Evolutionary conservation across 2,888 invertebrate genomes (phyloP).

Genomic region (Cephus sareptanus): DNA sequence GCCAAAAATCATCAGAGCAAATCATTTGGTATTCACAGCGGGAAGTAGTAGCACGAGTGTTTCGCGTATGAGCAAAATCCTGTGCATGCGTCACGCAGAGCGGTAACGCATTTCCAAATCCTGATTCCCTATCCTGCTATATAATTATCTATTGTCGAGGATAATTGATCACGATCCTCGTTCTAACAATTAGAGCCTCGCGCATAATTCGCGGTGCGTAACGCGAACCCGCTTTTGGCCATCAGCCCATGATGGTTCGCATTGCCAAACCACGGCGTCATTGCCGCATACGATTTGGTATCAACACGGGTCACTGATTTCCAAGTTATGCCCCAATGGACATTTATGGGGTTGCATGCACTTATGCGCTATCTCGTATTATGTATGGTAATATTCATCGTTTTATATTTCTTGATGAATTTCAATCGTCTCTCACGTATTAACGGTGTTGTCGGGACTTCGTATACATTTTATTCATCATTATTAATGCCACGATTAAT

Average conservation of each 20-base stretch:
- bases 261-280: conserved; percentile 6
- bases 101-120: conserved; percentile 17
- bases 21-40: conserved; percentile 51
- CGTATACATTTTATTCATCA: no score
- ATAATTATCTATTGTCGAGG: conserved; percentile 39
- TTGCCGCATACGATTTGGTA: conserved; percentile 9
- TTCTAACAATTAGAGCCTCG: conserved; percentile 30
- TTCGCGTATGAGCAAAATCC: not conserved
- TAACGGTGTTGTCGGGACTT: no score
- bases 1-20: conserved; percentile 49
- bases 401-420: no score
- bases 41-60: conserved; percentile 28
- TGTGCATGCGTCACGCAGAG: not conserved
- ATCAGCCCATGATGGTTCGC: not conserved
- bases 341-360: not conserved
- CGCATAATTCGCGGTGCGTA: conserved; percentile 18
- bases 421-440: no score
- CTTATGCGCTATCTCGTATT: not conserved
- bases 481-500: no score
- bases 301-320: conserved; percentile 9
- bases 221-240: conserved; percentile 8
- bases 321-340: not conserved
- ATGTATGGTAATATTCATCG: not conserved
- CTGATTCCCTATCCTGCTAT: conserved; percentile 23
- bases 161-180: conserved; percentile 41